Evolutionary conservation across 2,113 vertebrate genomes (phyloP).

Genomic region (Nannobrachium achirus): DNA sequence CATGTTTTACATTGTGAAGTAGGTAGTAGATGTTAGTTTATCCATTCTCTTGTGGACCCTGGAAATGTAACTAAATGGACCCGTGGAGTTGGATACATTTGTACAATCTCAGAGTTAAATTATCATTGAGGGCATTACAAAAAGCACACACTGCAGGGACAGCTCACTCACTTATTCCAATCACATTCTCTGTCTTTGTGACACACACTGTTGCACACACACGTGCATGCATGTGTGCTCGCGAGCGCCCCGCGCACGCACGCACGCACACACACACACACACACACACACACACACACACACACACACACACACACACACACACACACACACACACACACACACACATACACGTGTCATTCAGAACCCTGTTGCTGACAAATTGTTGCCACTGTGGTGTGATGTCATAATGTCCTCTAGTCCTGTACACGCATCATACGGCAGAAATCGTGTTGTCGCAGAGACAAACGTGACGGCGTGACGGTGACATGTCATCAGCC

Average conservation of each 20-base stretch:
- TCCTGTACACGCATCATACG: conserved; percentile 33
- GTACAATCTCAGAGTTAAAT: too few species aligned
- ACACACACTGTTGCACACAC: background rate
- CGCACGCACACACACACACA: background rate
- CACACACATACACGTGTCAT: conserved; percentile 9
- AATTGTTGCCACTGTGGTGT: conserved; percentile 6
- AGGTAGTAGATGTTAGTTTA: too few species aligned
- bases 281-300: background rate
- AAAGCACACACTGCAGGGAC: too few species aligned
- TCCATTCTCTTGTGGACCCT: too few species aligned
- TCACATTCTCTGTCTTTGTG: too few species aligned
- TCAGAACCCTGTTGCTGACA: conserved; percentile 1
- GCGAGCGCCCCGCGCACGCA: background rate
- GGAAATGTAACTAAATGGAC: too few species aligned
- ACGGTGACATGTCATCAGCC: conserved; percentile 37
- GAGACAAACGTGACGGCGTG: conserved; percentile 46
- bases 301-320: too few species aligned
- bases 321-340: too few species aligned
- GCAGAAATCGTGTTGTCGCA: conserved; percentile 55
- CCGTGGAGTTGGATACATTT: too few species aligned
- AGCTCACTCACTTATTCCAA: too few species aligned
- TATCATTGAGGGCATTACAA: too few species aligned
- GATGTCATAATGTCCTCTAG: conserved; percentile 51
- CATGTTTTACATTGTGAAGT: too few species aligned
- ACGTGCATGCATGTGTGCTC: background rate